Base-by-base conservation (phyloP, 2,888 invertebrate genomes). In the Penaeus monodon region DNA sequence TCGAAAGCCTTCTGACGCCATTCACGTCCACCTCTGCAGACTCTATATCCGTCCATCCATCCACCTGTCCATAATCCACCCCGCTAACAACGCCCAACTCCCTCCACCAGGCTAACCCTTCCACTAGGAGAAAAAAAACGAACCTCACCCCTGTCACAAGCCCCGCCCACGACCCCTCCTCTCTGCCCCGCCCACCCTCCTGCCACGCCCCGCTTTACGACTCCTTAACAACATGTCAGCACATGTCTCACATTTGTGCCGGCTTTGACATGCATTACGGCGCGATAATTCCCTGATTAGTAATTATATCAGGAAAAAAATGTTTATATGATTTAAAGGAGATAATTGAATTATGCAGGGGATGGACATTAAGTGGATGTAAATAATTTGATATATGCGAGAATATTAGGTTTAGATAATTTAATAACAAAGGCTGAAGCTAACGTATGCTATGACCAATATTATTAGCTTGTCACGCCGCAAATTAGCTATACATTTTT, bases 301-400 rank as follows among this genome's bases (percentile, higher is more conserved):
- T 76, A 83, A 83, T 83, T 74, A 83, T 74, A 83, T 83, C 83
- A 83, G 33, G 66, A 76, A 81, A 70, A 70, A 70, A 65, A 65
- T 83, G 76, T 83, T 83, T 83, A 83, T 66, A 74, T 44, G 83
- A 83, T 83, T 83, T 83, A 83, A 83, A 83, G 74, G 83, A 83
- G 76, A 76, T 83, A 83, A 83, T 83, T 83, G 44, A 74, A 83
- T 83, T 83, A 83, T 44, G 64, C 76, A 76, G 64, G 24, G 83
- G 76, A 76, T 66, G 83, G 83, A 83, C 83, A 64, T 44, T 83
- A 76, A 83, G 76, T 83, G 83, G 64, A 64, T 63, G 83, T 76
- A 65, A 74, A 83, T 83, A 83, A 83, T 83, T 83, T 76, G 83
- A 83, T 83, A 81, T 81, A 74, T 70, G 63, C 66, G 38, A 70